phyloP scores from a whole-genome alignment of 1,140 invertebrate genomes.

The Drosophila mauritiana region DNA sequence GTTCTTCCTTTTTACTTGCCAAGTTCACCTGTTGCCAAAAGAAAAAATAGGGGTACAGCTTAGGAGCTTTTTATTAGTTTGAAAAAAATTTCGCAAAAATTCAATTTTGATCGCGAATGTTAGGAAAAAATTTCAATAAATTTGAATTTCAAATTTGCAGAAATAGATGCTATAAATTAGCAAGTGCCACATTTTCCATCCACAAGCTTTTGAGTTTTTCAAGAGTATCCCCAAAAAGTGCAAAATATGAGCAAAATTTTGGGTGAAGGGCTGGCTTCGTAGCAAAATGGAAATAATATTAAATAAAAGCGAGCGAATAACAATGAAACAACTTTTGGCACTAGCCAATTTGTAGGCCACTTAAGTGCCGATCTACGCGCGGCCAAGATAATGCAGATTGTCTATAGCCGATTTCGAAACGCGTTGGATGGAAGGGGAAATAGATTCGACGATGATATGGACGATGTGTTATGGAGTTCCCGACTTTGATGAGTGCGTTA shows the following conservation, averaged over 20 bases:
- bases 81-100: not conserved
- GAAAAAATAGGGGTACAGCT: not conserved
- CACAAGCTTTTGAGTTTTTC: not conserved
- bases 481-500: constrained; percentile 39
- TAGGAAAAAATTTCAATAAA: too few species aligned
- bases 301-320: constrained; percentile 14
- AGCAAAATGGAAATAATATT: constrained; percentile 20
- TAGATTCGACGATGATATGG: not conserved
- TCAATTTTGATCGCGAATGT: too few species aligned
- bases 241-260: not conserved
- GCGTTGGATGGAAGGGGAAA: constrained; percentile 21
- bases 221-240: constrained; percentile 1
- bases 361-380: constrained; percentile 30
- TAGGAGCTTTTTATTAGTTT: not conserved
- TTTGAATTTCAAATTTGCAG: too few species aligned
- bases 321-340: constrained; percentile 1
- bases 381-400: constrained; percentile 39
- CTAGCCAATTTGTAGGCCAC: constrained; percentile 46
- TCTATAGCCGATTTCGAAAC: constrained; percentile 43
- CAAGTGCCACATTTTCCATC: too few species aligned
- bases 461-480: constrained; percentile 23
- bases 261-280: constrained; percentile 36
- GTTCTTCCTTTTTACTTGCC: not conserved
- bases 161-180: too few species aligned
- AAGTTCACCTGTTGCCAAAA: not conserved